Percentiles rank a stretch among this genome's conserved stretches.
phyloP scores from a whole-genome alignment of 2,888 invertebrate genomes.

The Prosapia bicincta region DNA sequence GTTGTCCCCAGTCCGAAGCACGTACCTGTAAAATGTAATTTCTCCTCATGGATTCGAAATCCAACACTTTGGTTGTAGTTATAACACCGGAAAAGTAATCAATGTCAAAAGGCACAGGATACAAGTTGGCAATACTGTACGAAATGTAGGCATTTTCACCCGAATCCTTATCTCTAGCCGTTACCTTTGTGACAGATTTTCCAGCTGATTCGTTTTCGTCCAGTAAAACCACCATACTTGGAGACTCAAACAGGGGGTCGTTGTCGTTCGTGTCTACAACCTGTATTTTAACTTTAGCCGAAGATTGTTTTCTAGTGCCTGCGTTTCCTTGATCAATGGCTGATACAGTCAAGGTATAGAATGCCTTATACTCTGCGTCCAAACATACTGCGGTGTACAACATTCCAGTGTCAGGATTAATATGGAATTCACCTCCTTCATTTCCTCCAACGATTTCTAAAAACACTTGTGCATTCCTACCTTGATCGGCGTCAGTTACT shows the following conservation, averaged over 20 bases:
- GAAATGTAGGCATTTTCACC: slow-evolving; percentile 95
- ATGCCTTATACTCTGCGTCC: slow-evolving; percentile 80
- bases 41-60: slow-evolving; percentile 87
- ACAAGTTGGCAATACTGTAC: slow-evolving; percentile 87
- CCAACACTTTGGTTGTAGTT: slow-evolving; percentile 76
- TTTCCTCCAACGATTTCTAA: slow-evolving; percentile 91
- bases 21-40: slow-evolving; percentile 78
- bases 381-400: slow-evolving; percentile 76
- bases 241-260: slow-evolving; percentile 79
- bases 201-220: slow-evolving; percentile 88
- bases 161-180: slow-evolving; percentile 84
- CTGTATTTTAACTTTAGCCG: slow-evolving; percentile 85
- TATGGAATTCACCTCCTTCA: slow-evolving; percentile 80
- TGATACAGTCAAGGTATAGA: slow-evolving; percentile 84
- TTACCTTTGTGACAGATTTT: slow-evolving; percentile 76
- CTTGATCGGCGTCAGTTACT: slow-evolving; percentile 80
- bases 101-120: slow-evolving; percentile 91
- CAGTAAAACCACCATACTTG: slow-evolving; percentile 66
- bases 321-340: slow-evolving; percentile 85
- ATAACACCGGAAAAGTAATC: slow-evolving; percentile 91
- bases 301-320: slow-evolving; percentile 79
- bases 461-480: slow-evolving; percentile 77
- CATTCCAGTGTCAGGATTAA: slow-evolving; percentile 87
- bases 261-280: slow-evolving; percentile 93
- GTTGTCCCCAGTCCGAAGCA: slow-evolving; percentile 94